Evolutionary conservation across 2,113 vertebrate species (phyloP), one percentile per base, ranked within the genome.

Genomic region (Sterrhoptilus dennistouni): DNA sequence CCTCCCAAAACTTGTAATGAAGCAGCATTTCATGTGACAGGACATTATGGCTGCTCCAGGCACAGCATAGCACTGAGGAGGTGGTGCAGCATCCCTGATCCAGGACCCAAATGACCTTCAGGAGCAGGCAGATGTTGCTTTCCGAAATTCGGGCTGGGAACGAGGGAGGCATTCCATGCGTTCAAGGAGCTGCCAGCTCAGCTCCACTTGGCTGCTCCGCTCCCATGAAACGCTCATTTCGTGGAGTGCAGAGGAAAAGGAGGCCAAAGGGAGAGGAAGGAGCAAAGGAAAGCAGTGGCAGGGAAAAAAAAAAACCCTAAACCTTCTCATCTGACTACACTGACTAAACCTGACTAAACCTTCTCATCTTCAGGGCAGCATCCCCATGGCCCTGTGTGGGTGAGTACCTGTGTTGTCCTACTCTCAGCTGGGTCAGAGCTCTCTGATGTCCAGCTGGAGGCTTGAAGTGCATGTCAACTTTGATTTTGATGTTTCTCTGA

Each of bases 21-120:
- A 35, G 25, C 57, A 40, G 47, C 61, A 24, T n/a, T 31, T 78
- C 52, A 84, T 25, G 38, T 82, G 94, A n/a, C 77, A 84, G 83
- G 71, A 75, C 64, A 59, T 83, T 57, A 72, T 16, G 53, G 65
- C 2, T 5, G 92, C 47, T 74, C 11, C 23, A 54, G 87, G 17
- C 23, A 47, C 61, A 45, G 93, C 88, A 95, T 68, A 94, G 71
- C 6, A 60, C 89, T 61, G 68, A 89, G 78, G 72, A 89, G 56
- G 40, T 6, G 6, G 63, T 82, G 93, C 82, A 80, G 89, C 81
- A 61, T 80, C 76, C 75, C 78, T 17, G 24, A 83, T 74, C 50
- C 47, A 10, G 68, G 85, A 86, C 69, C 85, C 71, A 74, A 90
- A 78, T 24, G 85, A 95, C 93, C 95, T 96, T 95, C 96, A 87